Conservation (phyloP, 92 coral and sea anemone genomes). For the Scolanthus callimorphus region DNA sequence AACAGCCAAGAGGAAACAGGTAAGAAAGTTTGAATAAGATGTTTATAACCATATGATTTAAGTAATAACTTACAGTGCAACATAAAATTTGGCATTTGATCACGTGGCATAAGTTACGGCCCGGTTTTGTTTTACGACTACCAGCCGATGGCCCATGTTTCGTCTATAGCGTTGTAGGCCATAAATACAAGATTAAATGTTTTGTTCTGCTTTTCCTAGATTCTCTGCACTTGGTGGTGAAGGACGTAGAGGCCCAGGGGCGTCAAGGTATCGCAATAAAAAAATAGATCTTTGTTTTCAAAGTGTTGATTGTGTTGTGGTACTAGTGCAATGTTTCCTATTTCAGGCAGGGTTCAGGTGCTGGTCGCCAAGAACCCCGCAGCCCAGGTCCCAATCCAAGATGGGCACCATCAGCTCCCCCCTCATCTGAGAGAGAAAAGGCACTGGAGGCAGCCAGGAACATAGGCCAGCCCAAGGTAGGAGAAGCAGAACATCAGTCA, state of each 20-base stretch:
- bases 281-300: background rate
- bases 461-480: constrained; percentile 46
- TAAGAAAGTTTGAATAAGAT: too few species aligned
- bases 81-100: too few species aligned
- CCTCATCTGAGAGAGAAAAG: constrained; percentile 66
- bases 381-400: constrained; percentile 67
- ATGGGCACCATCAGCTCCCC: constrained; percentile 38
- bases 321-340: too few species aligned
- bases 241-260: constrained; percentile 57
- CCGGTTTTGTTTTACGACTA: too few species aligned
- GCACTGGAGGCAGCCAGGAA: constrained; percentile 81
- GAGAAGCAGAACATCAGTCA: background rate
- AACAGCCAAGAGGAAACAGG: constrained; percentile 76
- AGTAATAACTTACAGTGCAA: too few species aligned
- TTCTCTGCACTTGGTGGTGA: constrained; percentile 86
- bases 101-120: too few species aligned
- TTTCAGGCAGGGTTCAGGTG: constrained; percentile 52
- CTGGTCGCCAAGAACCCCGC: constrained; percentile 82
- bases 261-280: constrained; percentile 39
- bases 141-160: background rate
- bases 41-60: too few species aligned
- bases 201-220: constrained; percentile 14
- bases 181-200: too few species aligned
- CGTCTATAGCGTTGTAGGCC: background rate
- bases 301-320: too few species aligned